phyloP scores from a whole-genome alignment of 2,888 invertebrate genomes.

The Diadegma fenestrale region DNA sequence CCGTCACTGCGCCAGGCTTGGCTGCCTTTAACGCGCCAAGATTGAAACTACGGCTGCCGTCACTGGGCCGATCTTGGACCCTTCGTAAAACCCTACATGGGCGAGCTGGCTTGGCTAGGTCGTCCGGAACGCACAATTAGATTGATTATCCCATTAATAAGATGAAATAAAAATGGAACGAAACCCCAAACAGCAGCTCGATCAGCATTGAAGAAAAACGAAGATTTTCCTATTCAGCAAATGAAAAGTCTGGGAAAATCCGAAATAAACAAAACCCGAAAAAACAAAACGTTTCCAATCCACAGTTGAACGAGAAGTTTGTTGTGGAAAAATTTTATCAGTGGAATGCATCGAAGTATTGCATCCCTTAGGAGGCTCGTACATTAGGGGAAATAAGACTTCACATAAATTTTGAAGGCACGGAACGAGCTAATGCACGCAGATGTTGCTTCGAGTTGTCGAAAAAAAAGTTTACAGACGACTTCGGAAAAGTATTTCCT shows the following conservation, averaged over 20 bases:
- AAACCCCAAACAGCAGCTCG: neutral
- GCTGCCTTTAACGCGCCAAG: no score
- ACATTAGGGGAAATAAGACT: neutral
- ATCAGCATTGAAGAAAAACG: no score
- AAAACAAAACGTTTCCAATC: neutral
- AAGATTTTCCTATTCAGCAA: no score
- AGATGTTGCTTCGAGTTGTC: conserved; percentile 8
- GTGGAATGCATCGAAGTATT: neutral
- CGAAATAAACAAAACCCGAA: neutral
- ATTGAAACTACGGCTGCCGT: no score
- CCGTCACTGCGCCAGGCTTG: no score
- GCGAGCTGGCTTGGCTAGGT: neutral
- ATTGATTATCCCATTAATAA: neutral
- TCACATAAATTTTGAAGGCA: neutral
- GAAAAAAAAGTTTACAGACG: neutral
- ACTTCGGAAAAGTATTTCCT: neutral
- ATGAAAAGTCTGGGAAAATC: no score
- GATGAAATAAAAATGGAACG: neutral
- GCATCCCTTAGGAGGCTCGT: neutral
- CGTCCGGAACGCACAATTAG: neutral
- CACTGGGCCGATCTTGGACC: no score
- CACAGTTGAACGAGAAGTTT: neutral
- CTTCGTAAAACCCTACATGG: no score
- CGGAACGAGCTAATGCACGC: neutral
- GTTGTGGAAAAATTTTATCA: neutral